Conservation (phyloP, 2,888 invertebrate species). For the Exephanes ischioxanthus region DNA sequence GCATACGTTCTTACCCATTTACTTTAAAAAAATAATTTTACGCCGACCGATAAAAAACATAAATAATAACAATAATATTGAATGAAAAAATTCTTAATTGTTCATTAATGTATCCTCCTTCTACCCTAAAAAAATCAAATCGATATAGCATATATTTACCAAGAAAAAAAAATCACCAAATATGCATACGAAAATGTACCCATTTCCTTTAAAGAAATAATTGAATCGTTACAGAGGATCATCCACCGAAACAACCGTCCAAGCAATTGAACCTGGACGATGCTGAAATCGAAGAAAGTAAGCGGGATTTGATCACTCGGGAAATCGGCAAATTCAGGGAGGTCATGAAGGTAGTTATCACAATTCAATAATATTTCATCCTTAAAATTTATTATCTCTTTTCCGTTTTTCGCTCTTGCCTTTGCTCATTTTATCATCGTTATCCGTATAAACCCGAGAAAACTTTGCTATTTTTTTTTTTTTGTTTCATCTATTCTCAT, state of each 20-base stretch:
- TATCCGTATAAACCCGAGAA: constrained; percentile 38
- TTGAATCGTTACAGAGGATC: constrained; percentile 87
- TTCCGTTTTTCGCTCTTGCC: constrained; percentile 38
- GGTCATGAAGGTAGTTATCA: constrained; percentile 94
- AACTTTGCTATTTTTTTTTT: constrained; percentile 14
- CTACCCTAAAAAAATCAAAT: too few relatives aligned
- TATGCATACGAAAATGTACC: too few relatives aligned
- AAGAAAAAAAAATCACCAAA: too few relatives aligned
- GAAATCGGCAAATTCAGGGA: constrained; percentile 99
- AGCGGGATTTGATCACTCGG: constrained; percentile 97
- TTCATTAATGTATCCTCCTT: too few relatives aligned
- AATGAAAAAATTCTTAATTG: too few relatives aligned
- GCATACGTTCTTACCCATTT: neutral
- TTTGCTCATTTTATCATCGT: constrained; percentile 43
- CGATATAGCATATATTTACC: too few relatives aligned
- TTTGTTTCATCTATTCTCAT: constrained; percentile 8
- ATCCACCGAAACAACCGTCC: constrained; percentile 82
- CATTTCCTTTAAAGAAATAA: neutral
- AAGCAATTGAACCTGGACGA: constrained; percentile 88
- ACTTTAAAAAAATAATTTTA: neutral
- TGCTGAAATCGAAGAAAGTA: constrained; percentile 97
- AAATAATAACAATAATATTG: too few relatives aligned
- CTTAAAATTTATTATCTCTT: constrained; percentile 27
- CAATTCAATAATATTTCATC: constrained; percentile 26
- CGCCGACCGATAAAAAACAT: too few relatives aligned